Conservation (phyloP, 1,140 invertebrate genomes). For the Drosophila ironensis region DNA sequence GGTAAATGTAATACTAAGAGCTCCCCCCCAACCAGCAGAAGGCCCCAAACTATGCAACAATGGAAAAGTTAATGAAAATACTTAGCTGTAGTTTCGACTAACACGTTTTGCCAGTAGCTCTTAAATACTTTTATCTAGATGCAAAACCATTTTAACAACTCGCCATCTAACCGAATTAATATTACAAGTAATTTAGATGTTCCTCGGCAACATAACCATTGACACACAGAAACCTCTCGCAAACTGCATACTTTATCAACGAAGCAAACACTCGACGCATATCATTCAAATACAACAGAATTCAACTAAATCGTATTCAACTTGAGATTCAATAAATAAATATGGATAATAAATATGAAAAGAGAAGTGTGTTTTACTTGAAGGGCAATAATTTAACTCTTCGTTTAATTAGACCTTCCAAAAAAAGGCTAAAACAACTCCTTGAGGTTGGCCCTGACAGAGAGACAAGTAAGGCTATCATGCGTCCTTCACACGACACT, state of each 20-base stretch:
- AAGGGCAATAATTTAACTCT: background rate
- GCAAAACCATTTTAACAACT: slow-evolving; percentile 33
- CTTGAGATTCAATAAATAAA: slow-evolving; percentile 70
- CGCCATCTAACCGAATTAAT: slow-evolving; percentile 14
- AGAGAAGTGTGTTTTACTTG: background rate
- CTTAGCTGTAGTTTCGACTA: slow-evolving; percentile 34
- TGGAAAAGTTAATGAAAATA: slow-evolving; percentile 30
- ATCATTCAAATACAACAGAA: slow-evolving; percentile 53
- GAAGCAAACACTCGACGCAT: slow-evolving; percentile 55
- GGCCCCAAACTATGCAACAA: slow-evolving; percentile 4
- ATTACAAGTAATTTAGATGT: slow-evolving; percentile 29
- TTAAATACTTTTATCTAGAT: slow-evolving; percentile 34
- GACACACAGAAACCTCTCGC: slow-evolving; percentile 20
- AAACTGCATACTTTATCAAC: slow-evolving; percentile 61
- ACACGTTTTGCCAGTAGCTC: slow-evolving; percentile 35
- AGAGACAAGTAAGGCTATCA: slow-evolving; percentile 18
- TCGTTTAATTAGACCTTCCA: background rate
- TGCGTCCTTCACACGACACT: slow-evolving; percentile 48
- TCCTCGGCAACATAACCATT: slow-evolving; percentile 28
- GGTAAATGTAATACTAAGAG: slow-evolving; percentile 35
- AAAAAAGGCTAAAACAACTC: too few relatives aligned
- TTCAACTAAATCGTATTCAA: slow-evolving; percentile 63
- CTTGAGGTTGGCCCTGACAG: slow-evolving; percentile 26
- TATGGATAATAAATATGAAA: slow-evolving; percentile 18
- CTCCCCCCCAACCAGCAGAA: slow-evolving; percentile 2